Base-by-base conservation (phyloP, 2,797 vertebrate species). In the Babyrousa celebensis region DNA sequence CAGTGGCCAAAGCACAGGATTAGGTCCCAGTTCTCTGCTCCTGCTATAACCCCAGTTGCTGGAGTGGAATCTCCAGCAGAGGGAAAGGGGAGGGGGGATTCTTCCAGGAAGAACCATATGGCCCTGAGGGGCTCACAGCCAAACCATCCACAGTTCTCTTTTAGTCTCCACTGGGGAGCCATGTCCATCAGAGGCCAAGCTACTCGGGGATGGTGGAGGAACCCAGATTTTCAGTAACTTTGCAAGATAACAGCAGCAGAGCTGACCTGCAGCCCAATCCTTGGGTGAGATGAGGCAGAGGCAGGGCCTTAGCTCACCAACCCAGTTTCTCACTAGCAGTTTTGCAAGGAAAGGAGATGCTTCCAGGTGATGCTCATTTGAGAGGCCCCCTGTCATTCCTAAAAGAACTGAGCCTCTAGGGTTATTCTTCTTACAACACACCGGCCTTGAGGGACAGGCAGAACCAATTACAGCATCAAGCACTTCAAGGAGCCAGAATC, bases 241-340 rank as follows among this genome's bases (percentile, higher is more conserved):
- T 6, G 21, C 4, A 40, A 84, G 52, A 32, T 5, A 25, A 23
- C 21, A 23, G 60, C 65, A 7, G 20, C 56, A 75, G 71, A 58
- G 43, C 65, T 9, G 60, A 27, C 0, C 0, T 12, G 29, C 1
- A 29, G 58, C 21, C 23, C 6, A 17, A 3, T n/a, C 4, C 21
- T 56, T 54, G 23, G 62, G 18, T 68, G 56, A 58, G 58, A 58
- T 60, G 20, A 5, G 25, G 18, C 18, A 25, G 29, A 56, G 40
- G 12, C 1, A 1, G 25, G 25, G 32, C 58, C 48, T 58, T 14
- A 36, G 72, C 27, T 91, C 78, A n/a, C n/a, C 62, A 36, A 12
- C n/a, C 54, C 32, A 32, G 12, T 8, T 75, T 43, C 48, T 27
- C 32, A 10, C 10, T 6, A 20, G 62, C 21, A 40, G 56, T 40